A percentile compares a stretch with the other conserved stretches of the same genome.
Conservation (phyloP, 2,113 vertebrate species). For the Pongo abelii region DNA sequence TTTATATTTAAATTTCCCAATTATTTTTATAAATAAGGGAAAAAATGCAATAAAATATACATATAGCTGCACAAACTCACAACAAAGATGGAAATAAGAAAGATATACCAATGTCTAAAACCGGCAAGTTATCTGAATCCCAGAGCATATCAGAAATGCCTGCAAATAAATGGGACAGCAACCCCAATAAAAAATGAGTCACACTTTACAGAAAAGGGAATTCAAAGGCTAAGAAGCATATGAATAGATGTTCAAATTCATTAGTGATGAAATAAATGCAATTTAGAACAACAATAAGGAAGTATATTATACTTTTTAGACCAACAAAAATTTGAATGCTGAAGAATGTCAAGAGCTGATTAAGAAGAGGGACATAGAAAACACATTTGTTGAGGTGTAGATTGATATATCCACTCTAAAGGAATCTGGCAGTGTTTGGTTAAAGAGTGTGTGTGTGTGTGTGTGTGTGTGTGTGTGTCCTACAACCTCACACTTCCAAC, state of each 20-base stretch:
- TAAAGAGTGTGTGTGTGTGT: not conserved
- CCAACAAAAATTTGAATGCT: not conserved
- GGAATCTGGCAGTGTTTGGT: not conserved
- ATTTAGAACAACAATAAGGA: not conserved
- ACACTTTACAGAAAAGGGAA: not conserved
- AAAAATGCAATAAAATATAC: conserved; percentile 9
- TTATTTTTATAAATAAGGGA: conserved; percentile 29
- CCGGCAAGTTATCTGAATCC: not conserved
- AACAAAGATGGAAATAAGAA: not conserved
- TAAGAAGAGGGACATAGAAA: not conserved
- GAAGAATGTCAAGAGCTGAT: not conserved
- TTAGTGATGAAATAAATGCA: not conserved
- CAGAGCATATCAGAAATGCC: not conserved
- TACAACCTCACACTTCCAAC: not conserved
- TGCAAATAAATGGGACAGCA: not conserved
- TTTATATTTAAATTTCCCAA: conserved; percentile 14
- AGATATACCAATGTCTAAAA: not conserved
- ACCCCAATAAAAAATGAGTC: not conserved
- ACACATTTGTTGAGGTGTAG: not conserved
- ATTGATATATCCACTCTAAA: not conserved
- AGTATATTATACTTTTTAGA: not conserved
- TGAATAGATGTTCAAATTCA: not conserved
- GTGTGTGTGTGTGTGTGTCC: not conserved
- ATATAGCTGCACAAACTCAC: not conserved
- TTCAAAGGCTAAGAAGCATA: not conserved